A percentile compares a stretch with the other conserved stretches of the same genome.
These are phyloP conservation scores for Platynereis dumerilii DNA, from an alignment of 2,888 invertebrate species.

Conservation along the genomic window DNA sequence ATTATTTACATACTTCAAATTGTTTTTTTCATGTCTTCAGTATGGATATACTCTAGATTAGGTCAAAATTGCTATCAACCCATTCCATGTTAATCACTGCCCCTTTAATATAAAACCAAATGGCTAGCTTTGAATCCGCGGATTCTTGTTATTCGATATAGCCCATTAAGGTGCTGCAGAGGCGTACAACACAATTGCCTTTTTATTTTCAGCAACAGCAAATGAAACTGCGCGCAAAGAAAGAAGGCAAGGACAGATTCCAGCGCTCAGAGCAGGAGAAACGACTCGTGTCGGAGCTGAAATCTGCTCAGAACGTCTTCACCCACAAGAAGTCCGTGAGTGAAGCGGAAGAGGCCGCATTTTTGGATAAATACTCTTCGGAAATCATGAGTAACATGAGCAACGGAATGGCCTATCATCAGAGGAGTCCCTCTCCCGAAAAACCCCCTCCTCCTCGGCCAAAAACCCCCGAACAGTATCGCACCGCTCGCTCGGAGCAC, in stretches of 20 bases:
- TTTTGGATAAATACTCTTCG: conserved; percentile 1
- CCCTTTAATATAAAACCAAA: no score
- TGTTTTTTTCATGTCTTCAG: no score
- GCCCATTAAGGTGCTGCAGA: no score
- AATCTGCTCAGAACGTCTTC: conserved; percentile 54
- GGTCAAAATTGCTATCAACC: no score
- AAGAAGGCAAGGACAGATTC: conserved; percentile 43
- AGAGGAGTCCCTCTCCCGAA: conserved; percentile 18
- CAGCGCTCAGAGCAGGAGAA: conserved; percentile 69
- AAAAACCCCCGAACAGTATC: conserved; percentile 8
- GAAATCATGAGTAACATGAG: not conserved
- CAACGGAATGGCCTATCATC: not conserved
- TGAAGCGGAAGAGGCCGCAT: conserved; percentile 52
- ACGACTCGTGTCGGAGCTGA: conserved; percentile 76
- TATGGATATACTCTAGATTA: no score
- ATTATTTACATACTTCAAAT: no score
- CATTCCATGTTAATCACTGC: no score
- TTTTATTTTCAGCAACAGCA: conserved; percentile 55
- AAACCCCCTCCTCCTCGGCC: not conserved
- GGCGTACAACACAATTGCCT: no score
- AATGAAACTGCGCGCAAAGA: conserved; percentile 49
- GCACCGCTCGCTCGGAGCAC: no score
- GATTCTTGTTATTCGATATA: no score
- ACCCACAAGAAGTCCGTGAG: conserved; percentile 71
- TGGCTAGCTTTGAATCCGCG: no score